Conservation (phyloP, 2,797 vertebrate genomes). For the Syndactyla subalaris region DNA sequence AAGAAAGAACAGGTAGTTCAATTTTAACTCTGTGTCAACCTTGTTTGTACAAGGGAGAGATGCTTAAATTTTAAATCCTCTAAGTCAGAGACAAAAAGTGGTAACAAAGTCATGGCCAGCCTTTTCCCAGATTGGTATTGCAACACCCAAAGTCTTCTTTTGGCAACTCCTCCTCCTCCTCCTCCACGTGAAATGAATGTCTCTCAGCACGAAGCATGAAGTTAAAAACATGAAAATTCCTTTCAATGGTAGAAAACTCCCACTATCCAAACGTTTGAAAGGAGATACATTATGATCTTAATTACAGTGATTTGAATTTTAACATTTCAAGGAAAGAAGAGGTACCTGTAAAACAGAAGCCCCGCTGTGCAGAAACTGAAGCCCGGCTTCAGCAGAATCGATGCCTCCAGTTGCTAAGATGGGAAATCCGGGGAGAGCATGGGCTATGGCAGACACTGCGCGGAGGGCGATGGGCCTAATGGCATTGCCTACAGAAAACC, state of each 20-base stretch:
- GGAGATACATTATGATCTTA: not conserved
- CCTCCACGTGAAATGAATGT: not conserved
- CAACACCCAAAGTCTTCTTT: not conserved
- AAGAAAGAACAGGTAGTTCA: not conserved
- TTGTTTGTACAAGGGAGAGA: not conserved
- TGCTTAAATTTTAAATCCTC: not conserved
- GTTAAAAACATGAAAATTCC: not conserved
- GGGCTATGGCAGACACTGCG: slow-evolving; percentile 88
- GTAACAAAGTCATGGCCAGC: not conserved
- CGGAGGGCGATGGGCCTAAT: slow-evolving; percentile 90
- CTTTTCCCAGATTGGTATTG: not conserved
- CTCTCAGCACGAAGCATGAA: not conserved
- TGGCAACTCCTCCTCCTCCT: not conserved
- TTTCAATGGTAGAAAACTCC: not conserved
- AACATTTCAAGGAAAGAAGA: not conserved
- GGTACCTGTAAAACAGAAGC: slow-evolving; percentile 91
- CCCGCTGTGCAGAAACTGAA: slow-evolving; percentile 92
- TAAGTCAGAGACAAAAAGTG: not conserved
- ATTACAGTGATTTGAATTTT: not conserved
- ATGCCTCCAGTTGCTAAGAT: slow-evolving; percentile 93
- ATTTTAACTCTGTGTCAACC: not conserved
- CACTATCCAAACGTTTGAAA: not conserved
- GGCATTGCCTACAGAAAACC: slow-evolving; percentile 83
- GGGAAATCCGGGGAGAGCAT: slow-evolving; percentile 87
- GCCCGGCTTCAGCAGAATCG: slow-evolving; percentile 91